Conservation (phyloP, 2,113 vertebrate genomes). For the Columba livia region DNA sequence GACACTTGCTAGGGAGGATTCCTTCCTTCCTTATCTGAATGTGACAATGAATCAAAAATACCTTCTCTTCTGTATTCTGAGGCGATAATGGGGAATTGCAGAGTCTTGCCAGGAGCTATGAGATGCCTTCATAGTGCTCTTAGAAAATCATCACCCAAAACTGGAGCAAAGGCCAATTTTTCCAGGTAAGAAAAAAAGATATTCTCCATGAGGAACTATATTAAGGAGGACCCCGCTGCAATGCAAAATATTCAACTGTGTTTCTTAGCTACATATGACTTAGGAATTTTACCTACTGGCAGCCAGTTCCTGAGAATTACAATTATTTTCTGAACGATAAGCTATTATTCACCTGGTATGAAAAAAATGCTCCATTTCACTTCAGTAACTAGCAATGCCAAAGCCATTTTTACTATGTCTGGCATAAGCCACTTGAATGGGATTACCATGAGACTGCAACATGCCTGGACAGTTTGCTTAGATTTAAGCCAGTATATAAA, state of each 20-base stretch:
- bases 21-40: conserved; percentile 52
- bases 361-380: background rate
- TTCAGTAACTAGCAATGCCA: background rate
- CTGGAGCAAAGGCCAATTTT: conserved; percentile 43
- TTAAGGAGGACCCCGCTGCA: conserved; percentile 32
- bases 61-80: conserved; percentile 41
- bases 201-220: background rate
- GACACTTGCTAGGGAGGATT: conserved; percentile 37
- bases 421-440: background rate
- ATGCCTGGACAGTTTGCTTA: background rate
- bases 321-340: background rate
- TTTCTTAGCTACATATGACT: conserved; percentile 30
- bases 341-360: background rate
- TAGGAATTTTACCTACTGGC: background rate
- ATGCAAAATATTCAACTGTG: background rate
- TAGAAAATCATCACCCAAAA: conserved; percentile 28
- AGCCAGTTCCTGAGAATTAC: background rate
- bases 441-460: background rate
- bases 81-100: conserved; percentile 69
- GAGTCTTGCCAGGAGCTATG: background rate
- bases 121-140: background rate
- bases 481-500: background rate
- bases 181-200: background rate
- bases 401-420: conserved; percentile 55
- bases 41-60: conserved; percentile 62